Evolutionary conservation across 2,888 invertebrate genomes (phyloP).

Genomic region (Dryobotodes eremita): DNA sequence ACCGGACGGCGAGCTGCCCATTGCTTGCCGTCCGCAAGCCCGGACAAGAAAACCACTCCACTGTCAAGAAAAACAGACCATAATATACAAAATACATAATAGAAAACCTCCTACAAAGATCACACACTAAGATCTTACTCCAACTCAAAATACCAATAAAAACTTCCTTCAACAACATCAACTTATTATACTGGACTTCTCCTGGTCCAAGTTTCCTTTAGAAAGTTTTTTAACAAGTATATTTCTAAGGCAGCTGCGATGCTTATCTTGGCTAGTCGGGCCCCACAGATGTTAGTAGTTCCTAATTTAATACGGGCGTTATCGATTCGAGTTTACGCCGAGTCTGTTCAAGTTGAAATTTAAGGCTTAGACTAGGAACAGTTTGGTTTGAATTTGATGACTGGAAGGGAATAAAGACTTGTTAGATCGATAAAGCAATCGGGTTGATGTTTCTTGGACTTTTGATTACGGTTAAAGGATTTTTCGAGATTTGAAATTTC

Average conservation of each 20-base stretch:
- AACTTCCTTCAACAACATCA: slow-evolving; percentile 33
- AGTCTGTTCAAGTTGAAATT: slow-evolving; percentile 64
- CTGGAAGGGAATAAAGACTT: slow-evolving; percentile 1
- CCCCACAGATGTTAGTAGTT: slow-evolving; percentile 66
- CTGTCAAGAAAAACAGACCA: no score
- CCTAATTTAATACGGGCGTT: slow-evolving; percentile 73
- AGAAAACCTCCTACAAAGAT: slow-evolving; percentile 1
- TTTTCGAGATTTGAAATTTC: no score
- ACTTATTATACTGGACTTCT: slow-evolving; percentile 26
- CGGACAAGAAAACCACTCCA: no score
- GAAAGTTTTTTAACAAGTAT: slow-evolving; percentile 46
- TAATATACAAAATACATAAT: not conserved
- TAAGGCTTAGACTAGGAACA: slow-evolving; percentile 52
- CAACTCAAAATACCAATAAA: slow-evolving; percentile 43
- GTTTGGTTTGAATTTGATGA: slow-evolving; percentile 28
- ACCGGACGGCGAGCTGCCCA: no score
- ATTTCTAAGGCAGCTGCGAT: slow-evolving; percentile 48
- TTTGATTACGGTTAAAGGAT: not conserved
- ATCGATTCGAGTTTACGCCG: slow-evolving; percentile 71
- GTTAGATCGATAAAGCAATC: not conserved
- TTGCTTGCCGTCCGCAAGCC: no score
- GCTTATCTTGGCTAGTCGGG: slow-evolving; percentile 58
- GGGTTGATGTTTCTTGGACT: not conserved
- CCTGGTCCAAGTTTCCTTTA: slow-evolving; percentile 14
- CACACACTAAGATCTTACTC: not conserved